Percentiles rank a stretch among this genome's conserved stretches.
Evolutionary conservation across 92 coral and sea anemone species (phyloP).

Genomic region (Desmophyllum pertusum): DNA sequence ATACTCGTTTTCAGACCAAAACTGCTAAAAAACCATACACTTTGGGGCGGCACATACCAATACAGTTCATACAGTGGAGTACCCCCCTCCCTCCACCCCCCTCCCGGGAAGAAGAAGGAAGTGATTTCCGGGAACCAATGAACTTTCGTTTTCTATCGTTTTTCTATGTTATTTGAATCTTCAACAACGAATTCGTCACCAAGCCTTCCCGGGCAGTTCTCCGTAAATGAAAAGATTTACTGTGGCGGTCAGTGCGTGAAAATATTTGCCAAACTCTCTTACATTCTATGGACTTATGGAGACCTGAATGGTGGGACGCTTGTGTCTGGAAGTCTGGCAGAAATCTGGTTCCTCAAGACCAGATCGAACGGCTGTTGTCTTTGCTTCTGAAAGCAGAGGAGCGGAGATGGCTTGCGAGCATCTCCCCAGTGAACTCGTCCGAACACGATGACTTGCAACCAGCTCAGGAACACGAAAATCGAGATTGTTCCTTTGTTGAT

Average conservation of each 20-base stretch:
- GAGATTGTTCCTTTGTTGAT: slow-evolving; percentile 4
- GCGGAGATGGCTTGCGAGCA: slow-evolving; percentile 56
- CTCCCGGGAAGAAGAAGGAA: not conserved
- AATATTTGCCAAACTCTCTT: not conserved
- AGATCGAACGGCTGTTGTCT: slow-evolving; percentile 43
- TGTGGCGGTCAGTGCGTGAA: not conserved
- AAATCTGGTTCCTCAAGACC: slow-evolving; percentile 52
- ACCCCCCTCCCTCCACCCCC: too few species aligned
- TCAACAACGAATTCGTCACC: slow-evolving; percentile 6
- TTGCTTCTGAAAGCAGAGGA: slow-evolving; percentile 68
- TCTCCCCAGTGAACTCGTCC: slow-evolving; percentile 55
- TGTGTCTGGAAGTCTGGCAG: slow-evolving; percentile 58
- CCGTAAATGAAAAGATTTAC: not conserved
- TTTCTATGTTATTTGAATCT: not conserved
- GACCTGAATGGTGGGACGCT: slow-evolving; percentile 51
- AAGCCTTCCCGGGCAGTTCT: slow-evolving; percentile 13
- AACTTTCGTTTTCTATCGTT: not conserved
- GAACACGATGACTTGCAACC: slow-evolving; percentile 8
- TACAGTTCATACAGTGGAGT: too few species aligned
- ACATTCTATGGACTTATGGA: not conserved
- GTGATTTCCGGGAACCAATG: not conserved
- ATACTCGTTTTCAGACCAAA: too few species aligned
- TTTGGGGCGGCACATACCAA: too few species aligned
- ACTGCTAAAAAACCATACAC: too few species aligned
- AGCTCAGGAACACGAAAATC: slow-evolving; percentile 12